These are phyloP conservation scores for Perizoma flavofasciatum DNA, from an alignment of 2,888 invertebrate species.

Conservation along the genomic window DNA sequence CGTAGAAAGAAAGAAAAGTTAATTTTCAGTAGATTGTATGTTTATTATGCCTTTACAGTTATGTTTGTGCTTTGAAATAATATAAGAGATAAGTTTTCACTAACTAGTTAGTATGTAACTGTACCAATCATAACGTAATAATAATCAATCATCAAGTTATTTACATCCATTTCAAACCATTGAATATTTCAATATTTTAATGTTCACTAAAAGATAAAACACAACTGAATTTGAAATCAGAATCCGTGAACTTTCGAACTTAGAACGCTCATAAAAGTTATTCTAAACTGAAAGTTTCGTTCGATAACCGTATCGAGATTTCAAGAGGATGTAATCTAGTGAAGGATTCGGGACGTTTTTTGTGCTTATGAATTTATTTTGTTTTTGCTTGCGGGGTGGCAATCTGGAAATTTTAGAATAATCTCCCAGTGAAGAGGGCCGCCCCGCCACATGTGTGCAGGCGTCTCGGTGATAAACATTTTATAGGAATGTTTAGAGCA, in stretches of 20 bases:
- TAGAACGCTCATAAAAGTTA: constrained; percentile 45
- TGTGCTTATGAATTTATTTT: constrained; percentile 79
- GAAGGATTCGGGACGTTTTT: constrained; percentile 77
- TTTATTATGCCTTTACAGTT: neutral
- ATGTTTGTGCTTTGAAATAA: no score
- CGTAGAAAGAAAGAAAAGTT: constrained; percentile 21
- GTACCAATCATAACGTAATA: no score
- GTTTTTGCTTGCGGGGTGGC: constrained; percentile 80
- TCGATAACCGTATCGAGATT: constrained; percentile 72
- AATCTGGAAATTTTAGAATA: constrained; percentile 82
- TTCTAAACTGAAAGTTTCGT: constrained; percentile 42
- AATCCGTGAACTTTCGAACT: constrained; percentile 22
- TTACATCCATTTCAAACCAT: neutral
- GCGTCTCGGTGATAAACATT: constrained; percentile 77
- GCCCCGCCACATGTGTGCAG: constrained; percentile 75
- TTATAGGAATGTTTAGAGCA: constrained; percentile 81
- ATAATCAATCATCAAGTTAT: no score
- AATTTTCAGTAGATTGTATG: constrained; percentile 27
- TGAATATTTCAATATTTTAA: neutral
- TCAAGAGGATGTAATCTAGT: constrained; percentile 74
- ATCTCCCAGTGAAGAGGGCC: constrained; percentile 74
- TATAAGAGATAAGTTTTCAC: no score
- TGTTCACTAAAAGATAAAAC: constrained; percentile 12
- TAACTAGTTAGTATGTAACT: no score
- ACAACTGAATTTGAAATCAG: constrained; percentile 13